phyloP scores from a whole-genome alignment of 2,113 vertebrate genomes.

The Hyperopisus bebe region DNA sequence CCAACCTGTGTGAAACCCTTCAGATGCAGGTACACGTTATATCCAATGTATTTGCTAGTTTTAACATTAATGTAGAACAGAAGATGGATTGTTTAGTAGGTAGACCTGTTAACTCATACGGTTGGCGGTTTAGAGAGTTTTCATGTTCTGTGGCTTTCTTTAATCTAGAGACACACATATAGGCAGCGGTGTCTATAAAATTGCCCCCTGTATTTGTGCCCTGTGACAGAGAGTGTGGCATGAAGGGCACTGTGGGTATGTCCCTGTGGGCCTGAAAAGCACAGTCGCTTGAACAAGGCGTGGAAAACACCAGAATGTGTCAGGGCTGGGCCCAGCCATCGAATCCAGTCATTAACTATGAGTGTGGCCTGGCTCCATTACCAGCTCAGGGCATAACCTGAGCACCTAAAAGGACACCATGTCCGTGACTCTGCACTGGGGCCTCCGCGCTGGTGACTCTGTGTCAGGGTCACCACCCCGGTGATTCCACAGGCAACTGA shows the following conservation, averaged over 20 bases:
- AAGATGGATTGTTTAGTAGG: neutral
- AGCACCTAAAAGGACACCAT: constrained; percentile 43
- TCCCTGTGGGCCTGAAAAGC: neutral
- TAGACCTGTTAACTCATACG: neutral
- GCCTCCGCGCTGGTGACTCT: no score
- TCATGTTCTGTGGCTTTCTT: neutral
- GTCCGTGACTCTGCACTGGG: neutral
- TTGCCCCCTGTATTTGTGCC: neutral
- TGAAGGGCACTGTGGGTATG: neutral
- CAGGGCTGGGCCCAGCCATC: constrained; percentile 55
- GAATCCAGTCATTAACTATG: constrained; percentile 66
- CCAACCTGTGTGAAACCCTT: neutral
- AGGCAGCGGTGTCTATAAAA: neutral
- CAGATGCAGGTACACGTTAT: neutral
- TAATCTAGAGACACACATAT: neutral
- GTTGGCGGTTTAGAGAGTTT: neutral
- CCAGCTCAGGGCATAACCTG: constrained; percentile 52
- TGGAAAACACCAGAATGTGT: constrained; percentile 33
- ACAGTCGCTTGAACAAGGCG: neutral
- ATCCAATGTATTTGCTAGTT: neutral
- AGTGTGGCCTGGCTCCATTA: constrained; percentile 59
- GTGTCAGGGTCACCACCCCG: no score
- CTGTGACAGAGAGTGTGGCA: neutral
- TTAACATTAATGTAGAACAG: neutral
- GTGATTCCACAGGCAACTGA: neutral